Evolutionary conservation across 2,797 vertebrate genomes (phyloP).

Genomic region (Leuciscus waleckii): DNA sequence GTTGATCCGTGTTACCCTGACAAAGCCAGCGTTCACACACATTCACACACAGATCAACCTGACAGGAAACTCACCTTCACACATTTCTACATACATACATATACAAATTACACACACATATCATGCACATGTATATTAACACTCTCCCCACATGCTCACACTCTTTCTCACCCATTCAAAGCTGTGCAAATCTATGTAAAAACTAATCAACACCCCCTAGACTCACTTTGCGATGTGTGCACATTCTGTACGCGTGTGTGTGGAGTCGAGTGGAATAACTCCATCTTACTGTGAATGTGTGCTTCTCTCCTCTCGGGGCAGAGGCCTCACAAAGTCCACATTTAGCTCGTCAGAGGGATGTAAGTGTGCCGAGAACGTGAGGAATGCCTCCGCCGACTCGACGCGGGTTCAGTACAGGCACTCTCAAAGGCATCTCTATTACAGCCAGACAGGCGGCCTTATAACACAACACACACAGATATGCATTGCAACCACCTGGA

Average conservation of each 20-base stretch:
- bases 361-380: slow-evolving; percentile 75
- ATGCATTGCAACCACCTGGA: slow-evolving; percentile 63
- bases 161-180: slow-evolving; percentile 13
- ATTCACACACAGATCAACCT: slow-evolving; percentile 54
- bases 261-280: slow-evolving; percentile 71
- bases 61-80: slow-evolving; percentile 32
- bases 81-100: slow-evolving; percentile 8
- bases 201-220: slow-evolving; percentile 38
- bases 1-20: neutral
- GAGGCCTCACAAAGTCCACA: slow-evolving; percentile 76
- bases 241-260: slow-evolving; percentile 39
- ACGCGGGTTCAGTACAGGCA: slow-evolving; percentile 50
- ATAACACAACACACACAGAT: slow-evolving; percentile 57
- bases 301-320: slow-evolving; percentile 70
- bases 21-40: slow-evolving; percentile 49
- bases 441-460: slow-evolving; percentile 60
- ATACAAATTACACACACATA: slow-evolving; percentile 13
- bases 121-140: slow-evolving; percentile 19
- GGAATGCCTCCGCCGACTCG: slow-evolving; percentile 74
- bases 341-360: slow-evolving; percentile 69
- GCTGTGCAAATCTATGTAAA: slow-evolving; percentile 29
- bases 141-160: slow-evolving; percentile 4
- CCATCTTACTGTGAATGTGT: slow-evolving; percentile 63
- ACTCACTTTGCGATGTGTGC: slow-evolving; percentile 40
- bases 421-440: slow-evolving; percentile 81